Evolutionary conservation across 2,113 vertebrate species (phyloP), one percentile per base, ranked within the genome.

Genomic region (Plectropomus leopardus): DNA sequence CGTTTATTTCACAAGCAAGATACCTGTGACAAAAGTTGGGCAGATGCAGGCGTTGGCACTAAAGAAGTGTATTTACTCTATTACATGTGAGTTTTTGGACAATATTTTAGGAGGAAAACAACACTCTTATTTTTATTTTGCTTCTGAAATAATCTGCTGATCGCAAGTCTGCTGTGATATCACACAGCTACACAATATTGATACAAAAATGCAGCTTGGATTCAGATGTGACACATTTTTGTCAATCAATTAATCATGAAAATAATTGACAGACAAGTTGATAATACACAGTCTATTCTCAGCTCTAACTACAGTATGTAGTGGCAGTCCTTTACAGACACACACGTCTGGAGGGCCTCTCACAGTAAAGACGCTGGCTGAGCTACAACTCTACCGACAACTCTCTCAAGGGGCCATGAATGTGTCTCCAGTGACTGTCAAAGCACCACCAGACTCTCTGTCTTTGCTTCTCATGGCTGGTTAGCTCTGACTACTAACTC

Each of bases 121-220:
- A 30, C 3, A 16, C 10, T 30, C 24, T 4, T 51, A 34, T 64
- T 51, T 51, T n/a, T 3, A 7, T 40, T 40, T 4, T 26, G 19
- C n/a, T 0, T 32, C 15, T 17, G 17, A 63, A 64, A n/a, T 23
- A 3, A 32, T n/a, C 42, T 21, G 42, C 42, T 47, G 17, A 28
- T 45, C 42, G 16, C 42, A 21, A 1, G 26, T 13, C 44, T 14
- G 44, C 44, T 30, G 16, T 45, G 36, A 45, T 54, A 21, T 32
- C 51, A 44, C 60, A 70, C 2, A 34, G 24, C 23, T 34, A 30
- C 23, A 23, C 7, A 61, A 75, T 34, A 71, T 64, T 70, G 59
- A 30, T 24, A 30, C 3, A n/a, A 28, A 34, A 42, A 19, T 64
- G 8, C 48, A 64, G 78, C 6, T 5, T 63, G 50, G 34, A 63